Evolutionary conservation across 2,113 vertebrate species (phyloP), one percentile per base, ranked within the genome.

Genomic region (Dolichallabes microphthalmus): DNA sequence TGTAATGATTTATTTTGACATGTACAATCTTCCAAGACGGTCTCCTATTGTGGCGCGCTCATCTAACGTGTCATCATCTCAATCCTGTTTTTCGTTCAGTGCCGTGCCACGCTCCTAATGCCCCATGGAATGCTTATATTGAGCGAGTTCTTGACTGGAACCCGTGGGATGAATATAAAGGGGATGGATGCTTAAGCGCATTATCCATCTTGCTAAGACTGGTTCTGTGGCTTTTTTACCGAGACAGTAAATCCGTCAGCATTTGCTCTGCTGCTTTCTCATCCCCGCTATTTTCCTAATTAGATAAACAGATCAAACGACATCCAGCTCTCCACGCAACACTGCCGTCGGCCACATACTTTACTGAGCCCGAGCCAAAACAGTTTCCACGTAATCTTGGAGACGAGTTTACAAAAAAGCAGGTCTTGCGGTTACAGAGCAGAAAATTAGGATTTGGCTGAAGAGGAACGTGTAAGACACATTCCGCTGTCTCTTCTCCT

Each of bases 181-280:
- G 13, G 76, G 14, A 85, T 30, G 64, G 86, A 75, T 77, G 63
- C 76, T 86, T 86, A 87, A 87, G 82, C 45, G 15, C 32, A 22
- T 86, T 86, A 69, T 79, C 78, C 73, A 55, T 83, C 87, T 84
- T 89, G 86, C 77, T 83, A n/a, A 83, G 85, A 85, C 83, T 68
- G 80, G 69, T 82, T 61, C 69, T 88, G 80, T 75, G 83, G 85
- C 79, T 89, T 84, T 92, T 92, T 91, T 53, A 25, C 86, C 90
- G 22, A 57, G 81, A 83, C 77, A 61, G 68, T 86, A 85, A 89
- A 87, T 87, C 86, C 80, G 55, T 89, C 88, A 83, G 63, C 82
- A 69, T 86, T 79, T 63, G 14, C 39, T 74, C 64, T 19, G 22
- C 50, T 66, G 69, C 78, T 85, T 45, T 22, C 57, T 64, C 53